Conservation (phyloP, 2,888 invertebrate species). For the Graphium colonna region DNA sequence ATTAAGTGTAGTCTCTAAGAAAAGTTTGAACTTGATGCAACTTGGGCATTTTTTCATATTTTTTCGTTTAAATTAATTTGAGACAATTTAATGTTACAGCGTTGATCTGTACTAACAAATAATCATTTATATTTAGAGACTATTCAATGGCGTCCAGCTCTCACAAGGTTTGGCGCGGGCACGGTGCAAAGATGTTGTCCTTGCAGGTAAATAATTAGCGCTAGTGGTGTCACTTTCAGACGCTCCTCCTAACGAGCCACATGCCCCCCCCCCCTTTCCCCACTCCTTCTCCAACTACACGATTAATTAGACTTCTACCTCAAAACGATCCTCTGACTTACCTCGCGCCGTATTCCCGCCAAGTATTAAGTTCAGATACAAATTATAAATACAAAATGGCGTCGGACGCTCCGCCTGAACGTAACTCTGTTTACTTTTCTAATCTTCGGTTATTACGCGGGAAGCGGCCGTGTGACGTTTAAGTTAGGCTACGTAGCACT, state of each 20-base stretch:
- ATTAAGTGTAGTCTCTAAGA: too few relatives aligned
- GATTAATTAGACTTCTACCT: conserved; percentile 54
- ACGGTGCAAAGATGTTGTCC: conserved; percentile 49
- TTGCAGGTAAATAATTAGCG: conserved; percentile 71
- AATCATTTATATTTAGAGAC: background rate
- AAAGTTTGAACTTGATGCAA: too few relatives aligned
- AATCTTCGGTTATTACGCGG: conserved; percentile 20
- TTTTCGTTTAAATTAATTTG: too few relatives aligned
- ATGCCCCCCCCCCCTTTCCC: conserved; percentile 38
- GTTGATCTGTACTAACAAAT: too few relatives aligned
- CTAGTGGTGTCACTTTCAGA: conserved; percentile 72
- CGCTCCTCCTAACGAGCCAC: conserved; percentile 62
- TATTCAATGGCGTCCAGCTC: conserved; percentile 21
- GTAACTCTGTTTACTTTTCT: conserved; percentile 19
- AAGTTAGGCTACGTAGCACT: conserved; percentile 10
- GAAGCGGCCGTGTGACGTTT: conserved; percentile 16
- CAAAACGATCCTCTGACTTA: conserved; percentile 37
- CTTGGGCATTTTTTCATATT: too few relatives aligned
- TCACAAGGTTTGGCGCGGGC: conserved; percentile 34
- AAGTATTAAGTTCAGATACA: conserved; percentile 22
- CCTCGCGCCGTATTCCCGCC: conserved; percentile 23
- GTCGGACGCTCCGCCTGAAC: conserved; percentile 9
- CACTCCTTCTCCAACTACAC: conserved; percentile 36
- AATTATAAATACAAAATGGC: conserved; percentile 23
- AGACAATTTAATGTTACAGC: too few relatives aligned